Conservation (phyloP, 1,140 invertebrate species). For the Trachymyrmex septentrionalis region DNA sequence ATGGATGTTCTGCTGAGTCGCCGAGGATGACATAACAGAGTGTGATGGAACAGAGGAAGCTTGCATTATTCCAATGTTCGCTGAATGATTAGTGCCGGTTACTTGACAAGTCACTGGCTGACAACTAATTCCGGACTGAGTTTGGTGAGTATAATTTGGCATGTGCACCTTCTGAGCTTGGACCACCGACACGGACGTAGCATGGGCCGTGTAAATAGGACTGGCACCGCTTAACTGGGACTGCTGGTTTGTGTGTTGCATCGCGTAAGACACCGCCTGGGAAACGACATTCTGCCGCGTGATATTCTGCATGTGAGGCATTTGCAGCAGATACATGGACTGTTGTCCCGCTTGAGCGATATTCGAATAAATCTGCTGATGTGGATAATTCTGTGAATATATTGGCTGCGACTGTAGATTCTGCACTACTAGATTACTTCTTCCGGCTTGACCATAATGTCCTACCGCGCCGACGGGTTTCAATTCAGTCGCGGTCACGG, state of each 20-base stretch:
- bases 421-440: constrained; percentile 72
- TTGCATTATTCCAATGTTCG: constrained; percentile 48
- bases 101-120: constrained; percentile 40
- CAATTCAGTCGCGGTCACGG: constrained; percentile 52
- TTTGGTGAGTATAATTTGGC: constrained; percentile 62
- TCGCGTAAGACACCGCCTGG: constrained; percentile 60
- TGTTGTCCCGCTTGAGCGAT: constrained; percentile 71
- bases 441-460: constrained; percentile 72
- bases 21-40: constrained; percentile 51
- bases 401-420: constrained; percentile 75
- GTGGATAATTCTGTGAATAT: constrained; percentile 78
- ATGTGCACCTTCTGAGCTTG: constrained; percentile 81
- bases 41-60: constrained; percentile 70
- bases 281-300: constrained; percentile 70
- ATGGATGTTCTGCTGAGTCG: constrained; percentile 61
- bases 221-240: constrained; percentile 66
- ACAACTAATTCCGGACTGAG: constrained; percentile 66
- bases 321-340: constrained; percentile 70
- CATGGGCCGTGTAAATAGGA: constrained; percentile 81
- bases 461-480: constrained; percentile 66
- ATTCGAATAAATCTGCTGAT: constrained; percentile 83
- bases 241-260: constrained; percentile 66
- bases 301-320: constrained; percentile 73
- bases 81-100: constrained; percentile 56
- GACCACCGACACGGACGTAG: constrained; percentile 76